Conservation (phyloP, 2,888 invertebrate genomes). For the Glyphotaelius pellucidus region DNA sequence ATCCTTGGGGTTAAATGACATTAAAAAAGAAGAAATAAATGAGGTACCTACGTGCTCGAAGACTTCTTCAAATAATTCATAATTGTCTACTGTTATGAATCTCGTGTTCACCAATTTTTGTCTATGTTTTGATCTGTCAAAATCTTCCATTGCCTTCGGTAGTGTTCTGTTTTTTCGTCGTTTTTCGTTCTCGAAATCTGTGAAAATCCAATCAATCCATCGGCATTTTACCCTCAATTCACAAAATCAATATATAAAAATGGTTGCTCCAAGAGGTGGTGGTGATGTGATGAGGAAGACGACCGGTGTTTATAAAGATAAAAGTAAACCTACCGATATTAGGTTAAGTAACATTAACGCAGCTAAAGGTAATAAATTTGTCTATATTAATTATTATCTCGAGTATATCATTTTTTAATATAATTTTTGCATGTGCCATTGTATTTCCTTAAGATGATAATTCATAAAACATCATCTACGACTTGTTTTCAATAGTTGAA, state of each 20-base stretch:
- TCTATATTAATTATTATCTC: background rate
- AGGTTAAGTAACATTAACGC: constrained; percentile 97
- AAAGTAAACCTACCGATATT: constrained; percentile 96
- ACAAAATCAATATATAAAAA: constrained; percentile 48
- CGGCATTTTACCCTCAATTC: constrained; percentile 17
- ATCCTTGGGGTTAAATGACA: too few species aligned
- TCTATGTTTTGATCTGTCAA: constrained; percentile 53
- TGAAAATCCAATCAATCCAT: constrained; percentile 26
- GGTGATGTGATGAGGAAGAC: constrained; percentile 53
- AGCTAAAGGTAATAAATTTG: constrained; percentile 89
- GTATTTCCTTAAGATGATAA: background rate
- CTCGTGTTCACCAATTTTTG: constrained; percentile 38
- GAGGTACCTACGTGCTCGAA: background rate
- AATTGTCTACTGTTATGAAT: constrained; percentile 14
- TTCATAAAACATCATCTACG: background rate
- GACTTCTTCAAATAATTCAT: background rate
- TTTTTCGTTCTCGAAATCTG: constrained; percentile 45
- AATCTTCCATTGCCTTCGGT: constrained; percentile 39
- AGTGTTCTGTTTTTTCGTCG: constrained; percentile 44
- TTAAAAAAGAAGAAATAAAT: too few species aligned
- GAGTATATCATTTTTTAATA: background rate
- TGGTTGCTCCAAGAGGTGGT: constrained; percentile 75
- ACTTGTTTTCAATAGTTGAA: background rate
- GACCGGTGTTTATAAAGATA: constrained; percentile 86
- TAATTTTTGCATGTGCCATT: background rate